Evolutionary conservation across 2,113 vertebrate species (phyloP).

Genomic region (Pachyramphus minor): DNA sequence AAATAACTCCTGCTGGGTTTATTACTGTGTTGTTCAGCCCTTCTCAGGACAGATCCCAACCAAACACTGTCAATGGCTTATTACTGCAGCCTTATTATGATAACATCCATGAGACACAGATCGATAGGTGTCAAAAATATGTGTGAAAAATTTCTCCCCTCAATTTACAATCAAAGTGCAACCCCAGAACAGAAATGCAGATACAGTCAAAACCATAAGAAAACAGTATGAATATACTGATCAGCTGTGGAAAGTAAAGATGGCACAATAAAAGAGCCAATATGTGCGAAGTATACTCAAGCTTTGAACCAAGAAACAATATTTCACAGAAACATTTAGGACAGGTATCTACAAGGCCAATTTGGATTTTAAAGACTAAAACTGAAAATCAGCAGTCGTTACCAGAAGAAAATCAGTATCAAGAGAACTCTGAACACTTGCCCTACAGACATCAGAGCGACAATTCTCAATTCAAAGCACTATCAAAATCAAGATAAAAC

Average conservation of each 20-base stretch:
- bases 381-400: background rate
- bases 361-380: background rate
- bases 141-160: background rate
- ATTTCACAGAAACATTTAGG: background rate
- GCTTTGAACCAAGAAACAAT: background rate
- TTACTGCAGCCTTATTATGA: background rate
- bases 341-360: background rate
- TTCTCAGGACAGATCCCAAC: background rate
- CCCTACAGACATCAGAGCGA: background rate
- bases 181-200: background rate
- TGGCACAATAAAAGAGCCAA: background rate
- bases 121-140: background rate
- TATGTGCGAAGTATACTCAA: background rate
- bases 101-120: background rate
- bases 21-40: background rate
- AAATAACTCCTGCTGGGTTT: background rate
- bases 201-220: background rate
- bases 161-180: background rate
- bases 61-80: background rate
- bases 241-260: background rate
- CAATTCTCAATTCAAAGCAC: background rate
- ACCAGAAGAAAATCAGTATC: background rate
- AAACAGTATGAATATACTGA: background rate
- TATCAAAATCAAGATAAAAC: background rate
- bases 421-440: background rate